Conservation (phyloP, 2,888 invertebrate species). For the Amblyteles armatorius region DNA sequence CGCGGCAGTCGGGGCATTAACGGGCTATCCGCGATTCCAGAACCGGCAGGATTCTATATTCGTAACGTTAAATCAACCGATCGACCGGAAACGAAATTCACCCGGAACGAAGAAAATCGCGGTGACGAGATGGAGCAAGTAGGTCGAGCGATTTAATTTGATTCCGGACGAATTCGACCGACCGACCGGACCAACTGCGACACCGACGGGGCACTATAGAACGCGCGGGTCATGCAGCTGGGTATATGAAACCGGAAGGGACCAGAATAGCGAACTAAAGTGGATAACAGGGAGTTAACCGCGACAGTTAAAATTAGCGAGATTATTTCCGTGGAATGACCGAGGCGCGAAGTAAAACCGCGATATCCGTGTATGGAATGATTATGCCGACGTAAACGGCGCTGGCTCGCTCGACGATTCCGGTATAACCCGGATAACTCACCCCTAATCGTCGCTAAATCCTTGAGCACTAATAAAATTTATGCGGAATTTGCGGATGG, state of each 20-base stretch:
- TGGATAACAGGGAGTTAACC: conserved; percentile 4
- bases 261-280: conserved; percentile 17
- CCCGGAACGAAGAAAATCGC: conserved; percentile 6
- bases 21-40: conserved; percentile 3
- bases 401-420: conserved; percentile 13
- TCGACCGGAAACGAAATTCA: not conserved
- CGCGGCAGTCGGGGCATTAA: not conserved
- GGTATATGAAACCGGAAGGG: not conserved
- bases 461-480: conserved; percentile 46
- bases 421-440: conserved; percentile 16
- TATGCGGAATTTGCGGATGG: conserved; percentile 1
- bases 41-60: not conserved
- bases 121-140: conserved; percentile 12
- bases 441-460: conserved; percentile 41
- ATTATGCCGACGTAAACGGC: not conserved
- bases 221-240: conserved; percentile 11
- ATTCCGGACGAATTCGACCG: not conserved
- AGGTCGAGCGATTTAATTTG: conserved; percentile 36
- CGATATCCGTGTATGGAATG: not conserved
- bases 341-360: not conserved
- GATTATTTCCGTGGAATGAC: conserved; percentile 18
- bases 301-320: conserved; percentile 27
- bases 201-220: not conserved
- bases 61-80: not conserved
- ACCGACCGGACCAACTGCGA: not conserved